Percentiles rank a stretch among this genome's conserved stretches.
Evolutionary conservation across 2,113 vertebrate genomes (phyloP).

Genomic region (Neodontobutis hainanensis): DNA sequence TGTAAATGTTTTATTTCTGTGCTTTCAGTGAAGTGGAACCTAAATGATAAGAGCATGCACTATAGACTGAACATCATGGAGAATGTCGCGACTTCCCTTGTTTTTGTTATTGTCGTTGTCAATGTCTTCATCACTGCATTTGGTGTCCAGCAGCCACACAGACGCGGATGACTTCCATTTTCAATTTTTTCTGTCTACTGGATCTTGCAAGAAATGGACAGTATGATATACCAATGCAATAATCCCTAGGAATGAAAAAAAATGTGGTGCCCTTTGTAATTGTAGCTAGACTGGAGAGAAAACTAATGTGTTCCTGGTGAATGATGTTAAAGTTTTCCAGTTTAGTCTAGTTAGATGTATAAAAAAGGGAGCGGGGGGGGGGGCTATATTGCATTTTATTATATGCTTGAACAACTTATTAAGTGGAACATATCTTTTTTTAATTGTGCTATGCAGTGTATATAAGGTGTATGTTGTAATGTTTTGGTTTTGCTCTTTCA

Average conservation of each 20-base stretch:
- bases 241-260: not conserved
- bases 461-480: too few relatives aligned
- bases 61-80: constrained; percentile 89
- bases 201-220: not conserved
- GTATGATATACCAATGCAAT: constrained; percentile 11
- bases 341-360: not conserved
- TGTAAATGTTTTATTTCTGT: constrained; percentile 23
- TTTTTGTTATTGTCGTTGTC: constrained; percentile 94
- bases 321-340: constrained; percentile 14
- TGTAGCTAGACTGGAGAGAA: constrained; percentile 4
- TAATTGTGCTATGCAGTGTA: too few relatives aligned
- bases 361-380: too few relatives aligned
- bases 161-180: constrained; percentile 19
- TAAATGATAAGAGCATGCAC: constrained; percentile 90
- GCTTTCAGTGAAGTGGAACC: constrained; percentile 91
- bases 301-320: not conserved
- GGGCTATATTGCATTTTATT: too few relatives aligned
- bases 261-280: constrained; percentile 25
- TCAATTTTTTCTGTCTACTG: not conserved
- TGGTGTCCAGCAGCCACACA: constrained; percentile 86
- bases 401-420: too few relatives aligned
- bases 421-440: too few relatives aligned
- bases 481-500: too few relatives aligned
- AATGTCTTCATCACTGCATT: constrained; percentile 98
- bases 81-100: constrained; percentile 88